Conservation (phyloP, 64 coral and sea anemone genomes). For the Pocillopora damicornis region DNA sequence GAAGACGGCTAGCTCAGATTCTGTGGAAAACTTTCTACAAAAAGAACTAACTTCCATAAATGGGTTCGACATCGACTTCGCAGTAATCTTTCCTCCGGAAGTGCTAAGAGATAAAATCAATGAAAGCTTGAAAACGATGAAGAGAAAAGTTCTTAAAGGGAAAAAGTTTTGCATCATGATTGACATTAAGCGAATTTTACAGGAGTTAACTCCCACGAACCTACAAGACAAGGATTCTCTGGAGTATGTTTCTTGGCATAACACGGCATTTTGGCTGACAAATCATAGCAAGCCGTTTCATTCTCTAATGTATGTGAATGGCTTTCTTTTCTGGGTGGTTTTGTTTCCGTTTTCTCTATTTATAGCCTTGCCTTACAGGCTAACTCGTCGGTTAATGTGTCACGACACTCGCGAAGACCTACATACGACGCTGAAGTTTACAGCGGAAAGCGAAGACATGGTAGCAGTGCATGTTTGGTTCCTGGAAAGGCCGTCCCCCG, state of each 20-base stretch:
- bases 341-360: slow-evolving; percentile 42
- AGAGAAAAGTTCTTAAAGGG: background rate
- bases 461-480: slow-evolving; percentile 28
- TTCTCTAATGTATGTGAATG: slow-evolving; percentile 44
- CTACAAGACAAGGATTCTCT: background rate
- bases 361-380: slow-evolving; percentile 25
- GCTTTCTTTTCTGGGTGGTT: slow-evolving; percentile 31
- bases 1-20: background rate
- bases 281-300: slow-evolving; percentile 45
- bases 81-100: slow-evolving; percentile 14
- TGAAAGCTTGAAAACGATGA: background rate
- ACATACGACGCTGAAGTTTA: background rate
- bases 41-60: slow-evolving; percentile 22
- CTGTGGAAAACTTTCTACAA: background rate
- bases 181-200: slow-evolving; percentile 13
- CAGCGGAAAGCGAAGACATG: slow-evolving; percentile 7
- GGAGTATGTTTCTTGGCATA: slow-evolving; percentile 54
- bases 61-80: slow-evolving; percentile 44
- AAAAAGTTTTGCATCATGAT: slow-evolving; percentile 28
- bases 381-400: background rate
- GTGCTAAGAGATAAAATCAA: background rate
- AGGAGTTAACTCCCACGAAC: slow-evolving; percentile 1
- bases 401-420: slow-evolving; percentile 5
- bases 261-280: slow-evolving; percentile 51
- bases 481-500: slow-evolving; percentile 19